Base-by-base conservation (phyloP, 2,888 invertebrate species). In the Steinernema hermaphroditum region DNA sequence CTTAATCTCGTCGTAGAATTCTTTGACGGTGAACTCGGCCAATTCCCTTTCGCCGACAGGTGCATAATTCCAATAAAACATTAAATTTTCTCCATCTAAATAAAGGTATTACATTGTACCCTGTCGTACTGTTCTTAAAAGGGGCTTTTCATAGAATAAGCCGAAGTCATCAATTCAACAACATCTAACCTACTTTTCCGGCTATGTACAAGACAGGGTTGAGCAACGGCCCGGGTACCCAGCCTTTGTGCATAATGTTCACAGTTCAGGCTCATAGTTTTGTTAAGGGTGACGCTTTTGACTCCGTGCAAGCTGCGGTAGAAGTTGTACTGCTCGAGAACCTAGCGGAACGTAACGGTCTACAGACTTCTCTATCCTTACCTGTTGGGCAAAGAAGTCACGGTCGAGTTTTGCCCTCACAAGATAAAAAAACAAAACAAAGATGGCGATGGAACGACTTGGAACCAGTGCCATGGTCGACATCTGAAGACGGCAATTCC, bases 11-110 rank as follows among this genome's bases (percentile, higher is more conserved):
- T 75, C 68, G 50, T 75, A 75, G 54, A 75, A 75, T 37, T 72
- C 71, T 24, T 75, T 54, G 8, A 49, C 73, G 29, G 70, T 70
- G 62, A 72, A 74, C 32, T 70, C 68, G 14, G 77, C 77, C 14
- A 77, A 68, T 16, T 72, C 68, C 6, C 46, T 43, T 12, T 74
- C 76, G 0, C 68, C 50, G 14, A 76, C 71, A 12, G 70, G 70
- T n/a, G 57, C 46, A 14, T 29, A 49, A 16, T 72, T 69, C 72
- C 76, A 76, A 72, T 68, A 75, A 71, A 76, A 76, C 57, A 76
- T 76, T 19, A 77, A 68, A 70, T 77, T 77, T 54, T 77, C 74
- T 0, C 77, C 77, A 19, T 75, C 76, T 77, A 32, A 19, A 70
- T 46, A n/a, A 14, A 37, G 12, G n/a, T n/a, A n/a, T n/a, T n/a